These are phyloP conservation scores for Tarsius wallacei DNA, from an alignment of 2,797 vertebrate species.

Conservation along the genomic window DNA sequence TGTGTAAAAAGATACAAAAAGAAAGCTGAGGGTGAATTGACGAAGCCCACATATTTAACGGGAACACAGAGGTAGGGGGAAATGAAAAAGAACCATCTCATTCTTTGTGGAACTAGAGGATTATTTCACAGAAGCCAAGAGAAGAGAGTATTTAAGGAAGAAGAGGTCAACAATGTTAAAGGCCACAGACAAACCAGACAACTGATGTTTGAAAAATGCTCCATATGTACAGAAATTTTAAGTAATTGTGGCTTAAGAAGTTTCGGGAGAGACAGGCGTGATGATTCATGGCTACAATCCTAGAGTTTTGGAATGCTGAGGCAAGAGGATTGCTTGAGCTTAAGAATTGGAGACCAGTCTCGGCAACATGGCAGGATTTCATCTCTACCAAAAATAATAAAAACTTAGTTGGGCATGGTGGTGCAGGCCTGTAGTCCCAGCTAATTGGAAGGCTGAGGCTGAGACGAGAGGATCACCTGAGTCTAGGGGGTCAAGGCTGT, in stretches of 20 bases:
- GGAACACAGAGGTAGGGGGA: not conserved
- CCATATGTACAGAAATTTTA: not conserved
- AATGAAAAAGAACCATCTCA: not conserved
- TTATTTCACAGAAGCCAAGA: not conserved
- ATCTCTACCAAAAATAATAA: no score
- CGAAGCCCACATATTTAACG: not conserved
- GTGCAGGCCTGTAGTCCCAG: no score
- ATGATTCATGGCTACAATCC: no score
- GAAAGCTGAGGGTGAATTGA: not conserved
- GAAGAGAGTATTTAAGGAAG: constrained; percentile 17
- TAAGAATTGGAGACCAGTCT: no score
- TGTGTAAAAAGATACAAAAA: not conserved
- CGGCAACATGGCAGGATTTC: no score
- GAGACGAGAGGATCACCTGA: no score
- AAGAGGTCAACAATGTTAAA: not conserved
- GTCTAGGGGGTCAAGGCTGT: no score
- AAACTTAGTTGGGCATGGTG: no score
- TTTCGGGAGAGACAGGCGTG: not conserved
- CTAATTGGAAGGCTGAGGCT: no score
- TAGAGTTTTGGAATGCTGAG: no score
- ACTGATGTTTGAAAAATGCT: not conserved
- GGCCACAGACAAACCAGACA: not conserved
- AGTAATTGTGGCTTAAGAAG: not conserved
- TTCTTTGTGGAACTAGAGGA: not conserved
- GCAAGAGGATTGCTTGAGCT: no score